These are phyloP conservation scores for Nineta flava DNA, from an alignment of 2,888 invertebrate species.

Conservation along the genomic window DNA sequence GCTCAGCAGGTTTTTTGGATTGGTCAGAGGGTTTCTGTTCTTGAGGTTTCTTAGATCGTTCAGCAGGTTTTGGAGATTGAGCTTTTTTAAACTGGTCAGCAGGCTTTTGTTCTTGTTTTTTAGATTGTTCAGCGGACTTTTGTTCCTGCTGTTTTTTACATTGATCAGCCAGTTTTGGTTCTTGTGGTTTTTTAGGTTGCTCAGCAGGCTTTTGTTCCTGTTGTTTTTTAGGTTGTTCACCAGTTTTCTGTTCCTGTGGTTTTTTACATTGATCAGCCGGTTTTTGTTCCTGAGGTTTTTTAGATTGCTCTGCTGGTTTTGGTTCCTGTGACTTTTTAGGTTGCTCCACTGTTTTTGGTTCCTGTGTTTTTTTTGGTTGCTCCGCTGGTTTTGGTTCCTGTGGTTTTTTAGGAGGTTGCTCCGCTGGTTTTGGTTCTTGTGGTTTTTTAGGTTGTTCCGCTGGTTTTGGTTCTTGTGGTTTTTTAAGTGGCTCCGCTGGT, in stretches of 20 bases:
- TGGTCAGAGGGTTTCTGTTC: slow-evolving; percentile 22
- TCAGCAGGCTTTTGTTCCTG: slow-evolving; percentile 15
- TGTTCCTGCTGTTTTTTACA: slow-evolving; percentile 15
- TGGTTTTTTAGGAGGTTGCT: slow-evolving; percentile 7
- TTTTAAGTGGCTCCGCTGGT: slow-evolving; percentile 7
- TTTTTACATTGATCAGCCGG: slow-evolving; percentile 8
- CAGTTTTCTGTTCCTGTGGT: slow-evolving; percentile 18
- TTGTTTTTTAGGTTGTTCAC: slow-evolving; percentile 19
- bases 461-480: slow-evolving; percentile 4
- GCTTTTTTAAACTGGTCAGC: not conserved
- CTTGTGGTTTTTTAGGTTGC: slow-evolving; percentile 16
- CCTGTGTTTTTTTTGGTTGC: slow-evolving; percentile 7
- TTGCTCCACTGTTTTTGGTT: slow-evolving; percentile 11
- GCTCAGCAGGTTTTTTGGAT: slow-evolving; percentile 24
- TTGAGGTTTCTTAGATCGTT: slow-evolving; percentile 4
- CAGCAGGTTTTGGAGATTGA: not conserved
- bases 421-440: slow-evolving; percentile 5
- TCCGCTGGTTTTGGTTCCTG: slow-evolving; percentile 7
- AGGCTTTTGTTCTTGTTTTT: not conserved
- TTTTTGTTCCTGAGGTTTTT: slow-evolving; percentile 12
- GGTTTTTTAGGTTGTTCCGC: slow-evolving; percentile 7
- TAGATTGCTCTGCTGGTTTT: slow-evolving; percentile 12
- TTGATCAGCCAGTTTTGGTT: slow-evolving; percentile 21
- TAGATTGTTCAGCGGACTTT: not conserved
- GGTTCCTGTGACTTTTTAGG: not conserved